Conservation (phyloP, 2,113 vertebrate genomes). For the Tretioscincus oriximinensis region DNA sequence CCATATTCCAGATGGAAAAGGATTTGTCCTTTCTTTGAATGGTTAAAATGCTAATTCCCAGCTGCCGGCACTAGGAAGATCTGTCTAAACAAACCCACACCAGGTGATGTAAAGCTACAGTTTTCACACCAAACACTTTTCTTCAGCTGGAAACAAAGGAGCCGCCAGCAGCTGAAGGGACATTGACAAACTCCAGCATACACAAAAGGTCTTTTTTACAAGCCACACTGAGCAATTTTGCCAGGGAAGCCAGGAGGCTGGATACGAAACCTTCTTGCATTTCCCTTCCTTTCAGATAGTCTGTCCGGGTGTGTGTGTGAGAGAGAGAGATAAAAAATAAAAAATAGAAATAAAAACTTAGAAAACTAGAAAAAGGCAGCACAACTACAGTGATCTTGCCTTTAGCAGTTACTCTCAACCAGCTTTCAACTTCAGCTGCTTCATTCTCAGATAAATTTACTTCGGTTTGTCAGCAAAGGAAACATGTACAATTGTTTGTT, state of each 20-base stretch:
- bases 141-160: slow-evolving; percentile 18
- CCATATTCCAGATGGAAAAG: neutral
- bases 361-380: slow-evolving; percentile 58
- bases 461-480: slow-evolving; percentile 51
- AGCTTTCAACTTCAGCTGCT: slow-evolving; percentile 56
- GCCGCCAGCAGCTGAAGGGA: slow-evolving; percentile 24
- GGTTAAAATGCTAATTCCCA: slow-evolving; percentile 39
- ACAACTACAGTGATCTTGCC: slow-evolving; percentile 63
- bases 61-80: slow-evolving; percentile 7
- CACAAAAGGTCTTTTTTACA: slow-evolving; percentile 41
- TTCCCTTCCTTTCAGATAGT: slow-evolving; percentile 40
- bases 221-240: slow-evolving; percentile 33
- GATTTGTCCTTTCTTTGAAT: slow-evolving; percentile 41
- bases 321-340: slow-evolving; percentile 1
- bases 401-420: slow-evolving; percentile 52
- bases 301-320: slow-evolving; percentile 47
- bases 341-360: slow-evolving; percentile 1
- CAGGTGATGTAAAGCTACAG: neutral
- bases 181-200: slow-evolving; percentile 55
- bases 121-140: neutral
- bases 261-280: slow-evolving; percentile 33
- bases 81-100: slow-evolving; percentile 6
- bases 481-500: slow-evolving; percentile 14
- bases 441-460: slow-evolving; percentile 52
- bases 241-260: slow-evolving; percentile 52